Evolutionary conservation across 1,140 invertebrate genomes (phyloP), one percentile per base, ranked within the genome.

Genomic region (Lordiphosa collinella): DNA sequence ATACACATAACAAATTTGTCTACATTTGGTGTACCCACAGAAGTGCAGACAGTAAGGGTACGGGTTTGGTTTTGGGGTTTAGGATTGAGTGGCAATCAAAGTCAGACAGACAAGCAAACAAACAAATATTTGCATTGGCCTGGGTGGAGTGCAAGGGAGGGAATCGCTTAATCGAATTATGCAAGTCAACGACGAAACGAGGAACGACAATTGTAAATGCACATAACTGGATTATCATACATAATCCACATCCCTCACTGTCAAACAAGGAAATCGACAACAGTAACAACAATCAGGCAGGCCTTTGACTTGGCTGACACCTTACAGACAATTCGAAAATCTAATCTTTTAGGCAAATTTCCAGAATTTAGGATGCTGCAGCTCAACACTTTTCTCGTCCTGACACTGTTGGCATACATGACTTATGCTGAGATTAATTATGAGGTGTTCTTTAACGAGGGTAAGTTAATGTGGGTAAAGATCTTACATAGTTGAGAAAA

Each of bases 101-200:
- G 66, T 59, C 54, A 53, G 60, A 76, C 66, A 69, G 55, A 51
- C 51, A 49, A 46, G n/a, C n/a, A n/a, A n/a, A n/a, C n/a, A n/a
- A n/a, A n/a, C n/a, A n/a, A n/a, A n/a, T n/a, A n/a, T n/a, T 84
- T 65, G 46, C 78, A 68, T 60, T 68, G 51, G 34, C 31, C 50
- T 6, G 10, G 22, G 1, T 14, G 10, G 4, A 9, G 10, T 18
- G 12, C 18, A 47, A 29, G 37, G 51, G 49, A 44, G 47, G 44
- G 61, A 51, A 55, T 57, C 60, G 55, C 58, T 61, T 82, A 82
- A 85, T 79, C 78, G 79, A 85, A 82, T 84, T 84, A 84, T 85
- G 73, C 79, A 82, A 76, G 34, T 43, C 55, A 57, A 44, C 40
- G 64, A 44, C 70, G 52, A 50, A 59, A 38, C 40, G 46, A 38